Evolutionary conservation across 2,797 vertebrate genomes (phyloP), one percentile per base, ranked within the genome.

Genomic region (Hydrocynus forskahlii): DNA sequence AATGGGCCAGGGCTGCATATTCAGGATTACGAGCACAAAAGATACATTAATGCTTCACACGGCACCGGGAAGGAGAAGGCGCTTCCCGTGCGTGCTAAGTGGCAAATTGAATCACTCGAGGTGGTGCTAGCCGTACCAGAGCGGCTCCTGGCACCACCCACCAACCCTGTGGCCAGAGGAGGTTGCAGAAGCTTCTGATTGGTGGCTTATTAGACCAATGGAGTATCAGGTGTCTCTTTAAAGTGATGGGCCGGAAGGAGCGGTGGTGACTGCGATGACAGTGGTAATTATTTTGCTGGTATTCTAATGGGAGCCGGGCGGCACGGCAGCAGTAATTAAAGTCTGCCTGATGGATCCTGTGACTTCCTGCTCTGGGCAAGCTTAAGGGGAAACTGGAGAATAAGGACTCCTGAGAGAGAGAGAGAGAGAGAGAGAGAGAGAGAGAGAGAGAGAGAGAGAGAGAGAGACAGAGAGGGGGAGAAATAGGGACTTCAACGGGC

Each of bases 281-380:
- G 89, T 90, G 88, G 92, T 93, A 92, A 94, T 94, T 93, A 93
- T 92, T 91, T 92, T 90, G 90, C 86, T 77, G 88, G 85, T 73
- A 75, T 86, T 92, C 91, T 88, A 75, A 87, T 91, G 92, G 92
- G 92, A 92, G 83, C 75, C 83, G 72, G 40, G 86, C 60, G 84
- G 86, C 89, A 90, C 89, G 89, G 89, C 89, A 88, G 86, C 88
- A 89, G 91, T 94, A 94, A 94, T 94, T 94, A 94, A 92, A 86
- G 84, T 90, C 79, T 87, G 88, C 77, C 89, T 91, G 91, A 90
- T 92, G 90, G 92, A 92, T 89, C 88, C 84, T 87, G 90, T 92
- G 90, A 91, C 91, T 92, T 94, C 90, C 90, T 93, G 91, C 87
- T 89, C 88, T 69, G 78, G 82, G 84, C 80, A 59, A 63, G 83